Evolutionary conservation across 2,797 vertebrate genomes (phyloP).

Genomic region (Benthosema pterotum): DNA sequence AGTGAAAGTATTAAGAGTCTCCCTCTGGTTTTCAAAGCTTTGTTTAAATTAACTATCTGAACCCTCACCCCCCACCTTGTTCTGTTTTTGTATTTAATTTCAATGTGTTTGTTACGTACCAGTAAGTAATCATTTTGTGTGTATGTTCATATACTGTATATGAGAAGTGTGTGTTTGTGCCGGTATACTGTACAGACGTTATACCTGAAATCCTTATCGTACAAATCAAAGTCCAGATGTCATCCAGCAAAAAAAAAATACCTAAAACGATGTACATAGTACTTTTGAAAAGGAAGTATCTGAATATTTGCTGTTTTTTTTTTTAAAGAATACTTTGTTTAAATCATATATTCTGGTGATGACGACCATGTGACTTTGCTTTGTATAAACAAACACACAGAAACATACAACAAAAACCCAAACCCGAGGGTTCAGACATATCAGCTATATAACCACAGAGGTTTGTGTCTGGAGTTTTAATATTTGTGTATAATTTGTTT

Average conservation of each 20-base stretch:
- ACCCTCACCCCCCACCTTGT: conserved; percentile 38
- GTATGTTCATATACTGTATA: conserved; percentile 84
- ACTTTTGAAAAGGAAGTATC: no score
- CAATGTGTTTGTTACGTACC: conserved; percentile 39
- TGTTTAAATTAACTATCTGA: conserved; percentile 55
- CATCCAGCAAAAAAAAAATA: neutral
- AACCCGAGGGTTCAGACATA: conserved; percentile 64
- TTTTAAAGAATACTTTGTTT: neutral
- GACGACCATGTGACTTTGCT: conserved; percentile 64
- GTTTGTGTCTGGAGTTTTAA: conserved; percentile 12
- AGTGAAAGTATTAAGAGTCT: no score
- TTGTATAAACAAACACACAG: conserved; percentile 78
- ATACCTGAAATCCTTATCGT: conserved; percentile 63
- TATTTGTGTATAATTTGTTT: neutral
- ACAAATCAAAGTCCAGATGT: conserved; percentile 71
- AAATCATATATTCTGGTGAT: neutral
- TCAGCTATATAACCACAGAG: conserved; percentile 50
- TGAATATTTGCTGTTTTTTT: neutral
- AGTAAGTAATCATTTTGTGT: conserved; percentile 82
- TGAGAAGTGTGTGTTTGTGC: conserved; percentile 78
- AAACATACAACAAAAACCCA: conserved; percentile 81
- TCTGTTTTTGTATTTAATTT: conserved; percentile 40
- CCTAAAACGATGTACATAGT: neutral
- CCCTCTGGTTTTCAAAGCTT: conserved; percentile 53
- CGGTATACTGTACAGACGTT: conserved; percentile 59